Conservation (phyloP, 1,140 invertebrate genomes). For the Solenopsis invicta region DNA sequence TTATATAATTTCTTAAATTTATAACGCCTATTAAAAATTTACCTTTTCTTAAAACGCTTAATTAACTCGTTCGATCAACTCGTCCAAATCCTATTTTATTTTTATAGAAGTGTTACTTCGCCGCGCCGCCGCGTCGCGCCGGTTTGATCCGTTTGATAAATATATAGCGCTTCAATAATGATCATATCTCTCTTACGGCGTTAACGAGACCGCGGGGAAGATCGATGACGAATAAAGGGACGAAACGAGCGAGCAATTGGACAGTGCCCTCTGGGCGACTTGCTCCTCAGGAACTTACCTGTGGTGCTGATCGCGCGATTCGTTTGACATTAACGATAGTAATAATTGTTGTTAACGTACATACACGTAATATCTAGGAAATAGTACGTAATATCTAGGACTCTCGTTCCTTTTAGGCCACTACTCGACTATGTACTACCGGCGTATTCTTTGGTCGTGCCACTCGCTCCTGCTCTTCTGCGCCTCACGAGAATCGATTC, state of each 20-base stretch:
- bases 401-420: constrained; percentile 62
- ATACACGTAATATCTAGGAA: constrained; percentile 56
- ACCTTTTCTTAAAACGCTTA: neutral
- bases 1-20: constrained; percentile 12
- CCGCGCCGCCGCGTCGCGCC: too few relatives aligned
- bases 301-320: constrained; percentile 48
- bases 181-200: constrained; percentile 48
- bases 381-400: constrained; percentile 72
- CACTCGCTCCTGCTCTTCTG: constrained; percentile 30
- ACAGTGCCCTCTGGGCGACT: constrained; percentile 47
- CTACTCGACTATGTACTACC: constrained; percentile 68
- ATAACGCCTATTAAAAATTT: constrained; percentile 22
- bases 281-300: constrained; percentile 8
- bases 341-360: constrained; percentile 67
- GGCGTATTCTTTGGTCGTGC: constrained; percentile 72
- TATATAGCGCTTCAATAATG: constrained; percentile 30
- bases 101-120: neutral
- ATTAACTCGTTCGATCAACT: neutral
- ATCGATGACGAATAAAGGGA: constrained; percentile 9
- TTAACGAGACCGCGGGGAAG: constrained; percentile 24
- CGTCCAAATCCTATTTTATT: neutral
- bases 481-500: constrained; percentile 6
- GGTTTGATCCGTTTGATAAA: constrained; percentile 28
- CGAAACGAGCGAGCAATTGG: constrained; percentile 42
- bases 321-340: constrained; percentile 69